Evolutionary conservation across 35 echinoderm and acorn worm genomes (phyloP).

Genomic region (Ophiothrix spiculata): DNA sequence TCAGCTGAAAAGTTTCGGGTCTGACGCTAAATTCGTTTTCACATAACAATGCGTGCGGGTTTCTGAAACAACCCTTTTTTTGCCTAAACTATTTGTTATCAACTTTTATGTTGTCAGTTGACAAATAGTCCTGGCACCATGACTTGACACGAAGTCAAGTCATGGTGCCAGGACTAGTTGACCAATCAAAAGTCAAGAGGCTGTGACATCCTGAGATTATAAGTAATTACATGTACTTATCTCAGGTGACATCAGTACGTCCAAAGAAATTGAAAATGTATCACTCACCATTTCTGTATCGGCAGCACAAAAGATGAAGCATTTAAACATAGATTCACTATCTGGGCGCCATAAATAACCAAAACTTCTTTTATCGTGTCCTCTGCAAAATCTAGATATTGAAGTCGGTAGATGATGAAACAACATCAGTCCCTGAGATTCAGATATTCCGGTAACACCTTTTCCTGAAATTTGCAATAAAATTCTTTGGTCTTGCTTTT

Average conservation of each 20-base stretch:
- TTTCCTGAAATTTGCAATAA: constrained; percentile 76
- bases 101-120: too few relatives aligned
- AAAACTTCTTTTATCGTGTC: constrained; percentile 61
- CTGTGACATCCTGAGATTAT: background rate
- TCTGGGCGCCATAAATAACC: constrained; percentile 75
- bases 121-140: background rate
- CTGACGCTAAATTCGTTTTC: too few relatives aligned
- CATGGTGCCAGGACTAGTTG: too few relatives aligned
- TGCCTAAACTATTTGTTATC: too few relatives aligned
- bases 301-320: constrained; percentile 44
- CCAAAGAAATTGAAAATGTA: too few relatives aligned
- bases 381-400: constrained; percentile 66
- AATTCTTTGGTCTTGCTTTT: constrained; percentile 24
- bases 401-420: constrained; percentile 75
- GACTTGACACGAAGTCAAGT: too few relatives aligned
- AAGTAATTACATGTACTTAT: too few relatives aligned
- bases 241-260: too few relatives aligned
- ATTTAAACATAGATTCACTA: constrained; percentile 45
- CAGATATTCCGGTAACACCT: constrained; percentile 69
- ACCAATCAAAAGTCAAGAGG: background rate
- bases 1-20: too few relatives aligned
- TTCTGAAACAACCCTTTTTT: too few relatives aligned
- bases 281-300: constrained; percentile 40
- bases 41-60: too few relatives aligned
- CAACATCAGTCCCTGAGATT: constrained; percentile 62